phyloP scores from a whole-genome alignment of 2,888 invertebrate species.

The Dryomyza anilis region DNA sequence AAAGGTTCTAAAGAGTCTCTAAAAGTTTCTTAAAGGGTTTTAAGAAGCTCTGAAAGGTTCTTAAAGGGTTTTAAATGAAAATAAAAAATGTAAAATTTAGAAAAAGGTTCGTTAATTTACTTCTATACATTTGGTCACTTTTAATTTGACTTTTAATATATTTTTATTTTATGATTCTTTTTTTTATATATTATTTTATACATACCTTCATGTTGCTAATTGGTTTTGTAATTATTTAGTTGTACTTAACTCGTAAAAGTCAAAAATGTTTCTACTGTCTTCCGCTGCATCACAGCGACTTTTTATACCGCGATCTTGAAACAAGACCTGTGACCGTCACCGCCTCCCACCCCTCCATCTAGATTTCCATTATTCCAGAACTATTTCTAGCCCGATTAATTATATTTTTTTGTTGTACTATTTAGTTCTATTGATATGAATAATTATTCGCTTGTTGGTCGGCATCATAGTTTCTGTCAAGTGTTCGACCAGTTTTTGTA shows the following conservation, averaged over 20 bases:
- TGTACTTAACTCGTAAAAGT: slow-evolving; percentile 46
- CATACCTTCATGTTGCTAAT: slow-evolving; percentile 57
- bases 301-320: slow-evolving; percentile 48
- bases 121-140: not conserved
- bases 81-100: too few species aligned
- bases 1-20: too few species aligned
- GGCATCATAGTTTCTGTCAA: not conserved
- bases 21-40: too few species aligned
- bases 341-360: not conserved
- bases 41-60: too few species aligned
- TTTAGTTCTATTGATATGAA: too few species aligned
- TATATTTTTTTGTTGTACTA: not conserved
- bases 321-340: too few species aligned
- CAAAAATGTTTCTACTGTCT: slow-evolving; percentile 56
- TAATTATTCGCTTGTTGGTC: not conserved
- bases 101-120: too few species aligned
- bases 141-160: not conserved
- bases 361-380: slow-evolving; percentile 15
- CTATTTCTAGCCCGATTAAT: slow-evolving; percentile 3
- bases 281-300: slow-evolving; percentile 33
- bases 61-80: too few species aligned
- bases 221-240: slow-evolving; percentile 34
- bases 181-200: slow-evolving; percentile 1
- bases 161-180: not conserved
- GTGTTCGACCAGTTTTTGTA: not conserved